Percentiles rank a stretch among this genome's conserved stretches.
phyloP scores from a whole-genome alignment of 2,888 invertebrate genomes.

The Chydorus sphaericus region DNA sequence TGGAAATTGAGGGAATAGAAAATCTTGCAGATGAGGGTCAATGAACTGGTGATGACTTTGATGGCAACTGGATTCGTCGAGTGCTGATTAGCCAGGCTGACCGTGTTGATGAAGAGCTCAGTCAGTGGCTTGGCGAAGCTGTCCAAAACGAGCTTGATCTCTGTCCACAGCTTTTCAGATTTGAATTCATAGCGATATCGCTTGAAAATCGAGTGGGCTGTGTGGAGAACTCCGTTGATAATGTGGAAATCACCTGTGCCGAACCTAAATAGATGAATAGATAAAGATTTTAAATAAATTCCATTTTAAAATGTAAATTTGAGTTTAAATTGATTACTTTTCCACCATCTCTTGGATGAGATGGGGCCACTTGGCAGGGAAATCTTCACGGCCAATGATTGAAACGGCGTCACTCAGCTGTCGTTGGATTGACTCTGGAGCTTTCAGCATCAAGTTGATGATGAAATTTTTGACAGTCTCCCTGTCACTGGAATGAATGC shows the following conservation, averaged over 20 bases:
- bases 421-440: constrained; percentile 77
- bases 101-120: constrained; percentile 71
- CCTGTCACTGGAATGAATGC: constrained; percentile 66
- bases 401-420: constrained; percentile 91
- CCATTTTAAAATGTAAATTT: constrained; percentile 30
- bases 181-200: constrained; percentile 91
- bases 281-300: background rate
- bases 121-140: constrained; percentile 88
- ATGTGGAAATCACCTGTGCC: constrained; percentile 71
- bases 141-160: constrained; percentile 91
- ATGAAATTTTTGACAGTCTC: constrained; percentile 67
- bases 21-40: constrained; percentile 79
- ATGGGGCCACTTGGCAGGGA: constrained; percentile 90
- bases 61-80: constrained; percentile 63
- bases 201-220: constrained; percentile 92
- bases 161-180: constrained; percentile 84
- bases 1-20: constrained; percentile 95
- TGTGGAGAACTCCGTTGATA: constrained; percentile 85
- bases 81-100: constrained; percentile 63
- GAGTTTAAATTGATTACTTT: constrained; percentile 75
- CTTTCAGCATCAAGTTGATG: constrained; percentile 81
- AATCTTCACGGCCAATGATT: constrained; percentile 91
- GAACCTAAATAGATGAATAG: no score
- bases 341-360: constrained; percentile 85
- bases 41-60: constrained; percentile 72